phyloP scores from a whole-genome alignment of 1,140 invertebrate species.

The Druon quercuslanigerum region DNA sequence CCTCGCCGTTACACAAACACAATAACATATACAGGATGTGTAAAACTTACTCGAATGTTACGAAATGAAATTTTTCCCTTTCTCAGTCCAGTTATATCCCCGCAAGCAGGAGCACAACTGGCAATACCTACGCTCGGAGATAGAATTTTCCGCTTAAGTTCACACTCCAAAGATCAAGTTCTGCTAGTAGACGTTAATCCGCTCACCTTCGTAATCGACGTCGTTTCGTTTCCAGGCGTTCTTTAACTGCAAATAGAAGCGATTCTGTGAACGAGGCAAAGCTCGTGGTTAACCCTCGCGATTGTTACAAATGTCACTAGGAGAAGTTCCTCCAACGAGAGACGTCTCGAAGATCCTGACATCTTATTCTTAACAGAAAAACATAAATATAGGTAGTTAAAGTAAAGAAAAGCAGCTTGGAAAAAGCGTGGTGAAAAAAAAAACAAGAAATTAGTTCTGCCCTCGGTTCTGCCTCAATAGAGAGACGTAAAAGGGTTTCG shows the following conservation, averaged over 20 bases:
- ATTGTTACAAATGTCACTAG: slow-evolving; percentile 20
- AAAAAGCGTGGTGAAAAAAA: background rate
- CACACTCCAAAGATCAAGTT: slow-evolving; percentile 30
- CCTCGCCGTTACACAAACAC: background rate
- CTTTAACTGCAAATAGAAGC: slow-evolving; percentile 31
- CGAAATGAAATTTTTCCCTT: slow-evolving; percentile 18
- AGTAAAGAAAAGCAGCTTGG: background rate
- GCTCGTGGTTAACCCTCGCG: slow-evolving; percentile 3
- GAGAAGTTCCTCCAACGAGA: background rate
- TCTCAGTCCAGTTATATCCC: background rate
- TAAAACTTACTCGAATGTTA: background rate
- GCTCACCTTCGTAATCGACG: slow-evolving; percentile 28
- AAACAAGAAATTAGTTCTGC: background rate
- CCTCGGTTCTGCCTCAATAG: background rate
- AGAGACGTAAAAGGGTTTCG: background rate
- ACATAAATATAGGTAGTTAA: too few relatives aligned
- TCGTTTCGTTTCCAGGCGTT: slow-evolving; percentile 22
- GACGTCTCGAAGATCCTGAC: background rate
- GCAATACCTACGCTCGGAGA: slow-evolving; percentile 19
- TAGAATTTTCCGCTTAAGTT: slow-evolving; percentile 29
- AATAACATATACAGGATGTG: background rate
- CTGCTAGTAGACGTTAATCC: slow-evolving; percentile 29
- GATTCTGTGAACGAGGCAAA: slow-evolving; percentile 20
- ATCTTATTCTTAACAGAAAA: background rate
- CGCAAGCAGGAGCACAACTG: slow-evolving; percentile 21